Evolutionary conservation across 2,888 invertebrate species (phyloP).

Genomic region (Tetropium fuscum): DNA sequence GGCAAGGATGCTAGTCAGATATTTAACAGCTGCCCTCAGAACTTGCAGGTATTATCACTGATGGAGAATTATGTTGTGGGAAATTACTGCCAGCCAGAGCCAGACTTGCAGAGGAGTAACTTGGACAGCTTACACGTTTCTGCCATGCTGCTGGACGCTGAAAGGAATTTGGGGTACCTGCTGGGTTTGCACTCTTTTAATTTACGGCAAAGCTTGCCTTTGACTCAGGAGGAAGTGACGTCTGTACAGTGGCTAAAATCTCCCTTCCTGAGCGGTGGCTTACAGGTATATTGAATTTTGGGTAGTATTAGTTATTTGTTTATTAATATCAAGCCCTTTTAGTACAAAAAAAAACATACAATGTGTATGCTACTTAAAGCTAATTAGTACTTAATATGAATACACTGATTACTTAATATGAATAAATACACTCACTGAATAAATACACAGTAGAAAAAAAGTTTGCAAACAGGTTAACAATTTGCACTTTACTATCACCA

Average conservation of each 20-base stretch:
- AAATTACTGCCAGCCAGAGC: slow-evolving; percentile 71
- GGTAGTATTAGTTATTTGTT: too few species aligned
- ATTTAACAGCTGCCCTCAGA: slow-evolving; percentile 72
- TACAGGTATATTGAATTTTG: slow-evolving; percentile 74
- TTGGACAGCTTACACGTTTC: slow-evolving; percentile 61
- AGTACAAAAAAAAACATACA: too few species aligned
- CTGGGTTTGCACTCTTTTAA: slow-evolving; percentile 84
- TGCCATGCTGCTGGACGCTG: slow-evolving; percentile 77
- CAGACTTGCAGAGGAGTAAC: slow-evolving; percentile 57
- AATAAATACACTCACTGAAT: too few species aligned
- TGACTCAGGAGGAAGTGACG: slow-evolving; percentile 81
- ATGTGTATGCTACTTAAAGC: too few species aligned
- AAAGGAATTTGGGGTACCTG: slow-evolving; percentile 83
- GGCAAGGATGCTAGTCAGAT: slow-evolving; percentile 81
- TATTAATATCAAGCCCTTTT: too few species aligned
- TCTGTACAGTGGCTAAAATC: slow-evolving; percentile 73
- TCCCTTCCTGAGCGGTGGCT: slow-evolving; percentile 78
- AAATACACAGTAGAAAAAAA: too few species aligned
- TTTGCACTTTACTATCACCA: too few species aligned
- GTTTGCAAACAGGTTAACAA: too few species aligned
- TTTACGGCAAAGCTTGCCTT: slow-evolving; percentile 79
- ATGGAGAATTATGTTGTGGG: slow-evolving; percentile 78
- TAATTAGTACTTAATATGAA: too few species aligned
- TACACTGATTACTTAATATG: too few species aligned
- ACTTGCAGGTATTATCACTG: slow-evolving; percentile 67